phyloP scores from a whole-genome alignment of 2,797 vertebrate genomes.

The Sebastes cheni region DNA sequence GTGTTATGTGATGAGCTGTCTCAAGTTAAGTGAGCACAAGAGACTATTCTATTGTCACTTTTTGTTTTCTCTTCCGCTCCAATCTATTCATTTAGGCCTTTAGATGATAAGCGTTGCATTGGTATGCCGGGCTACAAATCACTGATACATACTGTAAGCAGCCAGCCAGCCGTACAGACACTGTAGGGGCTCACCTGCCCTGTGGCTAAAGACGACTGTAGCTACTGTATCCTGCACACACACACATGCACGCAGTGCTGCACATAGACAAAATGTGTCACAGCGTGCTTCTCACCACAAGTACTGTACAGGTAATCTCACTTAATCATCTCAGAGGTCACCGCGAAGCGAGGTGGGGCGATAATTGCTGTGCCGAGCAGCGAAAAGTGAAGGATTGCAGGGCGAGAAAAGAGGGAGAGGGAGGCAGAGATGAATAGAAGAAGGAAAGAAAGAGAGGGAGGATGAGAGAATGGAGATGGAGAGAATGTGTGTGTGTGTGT shows the following conservation, averaged over 20 bases:
- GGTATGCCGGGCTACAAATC: conserved; percentile 58
- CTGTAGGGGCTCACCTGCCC: conserved; percentile 75
- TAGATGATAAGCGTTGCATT: conserved; percentile 41
- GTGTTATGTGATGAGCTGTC: conserved; percentile 5
- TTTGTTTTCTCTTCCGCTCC: conserved; percentile 13
- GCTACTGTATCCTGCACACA: conserved; percentile 45
- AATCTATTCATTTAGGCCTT: conserved; percentile 41
- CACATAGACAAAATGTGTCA: conserved; percentile 47
- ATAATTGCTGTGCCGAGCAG: conserved; percentile 78
- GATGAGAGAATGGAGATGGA: conserved; percentile 52
- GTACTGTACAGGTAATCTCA: conserved; percentile 79
- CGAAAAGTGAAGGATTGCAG: conserved; percentile 66
- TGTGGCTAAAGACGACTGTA: conserved; percentile 70
- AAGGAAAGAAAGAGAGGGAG: conserved; percentile 25
- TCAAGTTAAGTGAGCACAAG: background rate
- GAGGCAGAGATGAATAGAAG: conserved; percentile 27
- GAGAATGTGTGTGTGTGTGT: background rate
- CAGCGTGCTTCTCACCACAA: conserved; percentile 71
- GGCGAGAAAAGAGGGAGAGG: conserved; percentile 31
- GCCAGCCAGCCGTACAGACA: conserved; percentile 65
- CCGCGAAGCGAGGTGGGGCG: conserved; percentile 66
- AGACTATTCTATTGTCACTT: conserved; percentile 1
- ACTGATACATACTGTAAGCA: conserved; percentile 61
- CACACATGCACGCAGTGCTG: conserved; percentile 25
- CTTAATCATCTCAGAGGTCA: conserved; percentile 85